Evolutionary conservation across 2,113 vertebrate genomes (phyloP), one percentile per base, ranked within the genome.

Genomic region (Nibea albiflora): DNA sequence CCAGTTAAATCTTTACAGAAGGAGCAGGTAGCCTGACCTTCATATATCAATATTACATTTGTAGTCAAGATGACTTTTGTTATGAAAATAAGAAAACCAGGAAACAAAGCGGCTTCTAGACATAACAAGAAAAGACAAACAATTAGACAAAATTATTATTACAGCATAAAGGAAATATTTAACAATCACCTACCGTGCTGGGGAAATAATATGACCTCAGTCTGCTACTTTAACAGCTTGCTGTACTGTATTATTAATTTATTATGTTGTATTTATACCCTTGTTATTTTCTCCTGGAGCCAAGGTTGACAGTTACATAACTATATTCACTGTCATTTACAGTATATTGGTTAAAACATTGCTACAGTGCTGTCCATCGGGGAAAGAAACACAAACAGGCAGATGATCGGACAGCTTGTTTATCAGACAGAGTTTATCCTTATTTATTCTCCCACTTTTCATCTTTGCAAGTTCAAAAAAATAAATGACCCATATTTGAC

Each of bases 401-500:
- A 26, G 31, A 42, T 1, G 0, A n/a, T 14, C 24, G 15, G 16
- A 9, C 56, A 26, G 6, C 28, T 15, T 52, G 66, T 69, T n/a
- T 42, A 24, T 56, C 31, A 35, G 52, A 56, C 6, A 26, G 7
- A n/a, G 22, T 46, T 56, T 11, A 56, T 28, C n/a, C 11, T 39
- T 9, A 26, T 74, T 49, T 31, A 47, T 5, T 46, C 56, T 10
- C 6, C 3, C 3, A 61, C 10, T 24, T 52, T 9, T 22, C 39
- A 47, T 10, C 9, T 5, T 2, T 4, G 11, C 19, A 28, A 64
- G 15, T 22, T 69, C 77, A 70, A 35, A 15, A 15, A 63, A 61
- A 39, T 39, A 39, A 39, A 39, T 39, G 35, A 9, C 16, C 26
- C 35, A 73, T 71, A 69, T 86, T 73, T 87, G 35, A 71, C 31